Evolutionary conservation across 2,113 vertebrate genomes (phyloP), one percentile per base, ranked within the genome.

Genomic region (Loxodonta africana): DNA sequence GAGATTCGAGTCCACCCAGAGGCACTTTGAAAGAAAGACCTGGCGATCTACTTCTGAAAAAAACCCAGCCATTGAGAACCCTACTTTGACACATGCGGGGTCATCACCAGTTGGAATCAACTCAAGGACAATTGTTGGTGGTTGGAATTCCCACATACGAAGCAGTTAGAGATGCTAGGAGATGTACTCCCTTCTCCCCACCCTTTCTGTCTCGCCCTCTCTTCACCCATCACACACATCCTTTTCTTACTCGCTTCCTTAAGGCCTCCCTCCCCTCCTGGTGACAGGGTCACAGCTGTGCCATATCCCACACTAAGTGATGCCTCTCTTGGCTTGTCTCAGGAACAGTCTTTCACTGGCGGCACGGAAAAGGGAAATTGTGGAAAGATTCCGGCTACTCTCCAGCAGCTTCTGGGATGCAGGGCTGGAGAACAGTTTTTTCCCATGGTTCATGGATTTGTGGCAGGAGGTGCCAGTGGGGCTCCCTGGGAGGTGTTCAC

Each of bases 261-360:
- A 15, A 51, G 25, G 48, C 46, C 23, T 0, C 37, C 37, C n/a
- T 17, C 30, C 65, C 2, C n/a, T 44, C 33, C 37, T 8, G 8
- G 18, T 10, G 80, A 33, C 30, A 25, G 25, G 30, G 23, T n/a
- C 21, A 4, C 0, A 41, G 46, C 78, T 69, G 14, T 53, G 33
- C 44, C 20, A 0, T 20, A 2, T 18, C 57, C 84, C 25, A 11
- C 3, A 1, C 23, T 1, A 37, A 17, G 26, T 5, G 1, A 23
- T 2, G 21, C 30, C 37, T 1, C 10, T 28, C 28, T 81, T 53
- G 53, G 30, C 76, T 83, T 69, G 8, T 57, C n/a, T 73, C 62
- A 30, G 21, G 14, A 8, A 30, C 46, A 21, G 51, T 5, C 82
- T 62, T 46, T 74, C 48, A 21, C 53, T 37, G 0, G 15, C 30